Evolutionary conservation across 1,140 invertebrate species (phyloP).

Genomic region (Drosophila pandora): DNA sequence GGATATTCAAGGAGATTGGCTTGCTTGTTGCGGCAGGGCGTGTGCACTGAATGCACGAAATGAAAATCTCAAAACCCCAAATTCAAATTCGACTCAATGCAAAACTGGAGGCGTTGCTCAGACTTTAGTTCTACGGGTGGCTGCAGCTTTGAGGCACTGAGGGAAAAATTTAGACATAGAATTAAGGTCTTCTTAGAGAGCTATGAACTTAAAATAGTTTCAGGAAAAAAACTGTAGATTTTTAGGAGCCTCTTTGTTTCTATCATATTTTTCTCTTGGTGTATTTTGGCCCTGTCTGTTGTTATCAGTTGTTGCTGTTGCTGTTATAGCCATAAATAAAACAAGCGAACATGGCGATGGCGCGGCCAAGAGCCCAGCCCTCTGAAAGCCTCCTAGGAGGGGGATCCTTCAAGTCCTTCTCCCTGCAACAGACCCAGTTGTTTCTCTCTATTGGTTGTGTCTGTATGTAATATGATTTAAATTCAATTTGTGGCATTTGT

Average conservation of each 20-base stretch:
- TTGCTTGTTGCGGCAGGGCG: constrained; percentile 62
- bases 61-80: constrained; percentile 61
- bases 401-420: background rate
- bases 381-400: background rate
- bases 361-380: constrained; percentile 39
- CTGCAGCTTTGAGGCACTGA: constrained; percentile 4
- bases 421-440: background rate
- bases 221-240: no score
- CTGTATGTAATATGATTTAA: constrained; percentile 75
- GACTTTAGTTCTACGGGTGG: constrained; percentile 6
- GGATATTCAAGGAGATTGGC: constrained; percentile 60
- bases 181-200: no score
- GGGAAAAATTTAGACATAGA: background rate
- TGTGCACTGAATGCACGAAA: constrained; percentile 79
- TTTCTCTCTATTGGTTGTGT: constrained; percentile 37
- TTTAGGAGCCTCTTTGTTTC: no score
- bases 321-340: constrained; percentile 70
- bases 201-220: no score
- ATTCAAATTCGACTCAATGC: constrained; percentile 46
- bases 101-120: constrained; percentile 51
- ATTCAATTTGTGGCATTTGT: constrained; percentile 80
- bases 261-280: background rate
- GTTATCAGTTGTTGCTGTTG: constrained; percentile 36
- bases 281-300: constrained; percentile 10
- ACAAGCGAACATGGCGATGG: constrained; percentile 58